Conservation (phyloP, 2,113 vertebrate genomes). For the Petaurus breviceps region DNA sequence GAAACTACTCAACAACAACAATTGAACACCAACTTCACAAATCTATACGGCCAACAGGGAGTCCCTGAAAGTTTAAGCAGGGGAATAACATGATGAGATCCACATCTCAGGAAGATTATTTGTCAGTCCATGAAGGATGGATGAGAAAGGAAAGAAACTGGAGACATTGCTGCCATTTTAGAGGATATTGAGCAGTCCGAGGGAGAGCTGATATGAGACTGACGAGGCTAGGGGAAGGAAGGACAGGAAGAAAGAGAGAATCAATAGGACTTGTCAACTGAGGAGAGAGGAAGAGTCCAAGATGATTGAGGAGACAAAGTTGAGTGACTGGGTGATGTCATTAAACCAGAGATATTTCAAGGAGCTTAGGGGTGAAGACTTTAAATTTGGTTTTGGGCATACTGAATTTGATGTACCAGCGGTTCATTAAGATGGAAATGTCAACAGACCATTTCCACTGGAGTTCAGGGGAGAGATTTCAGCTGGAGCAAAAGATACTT, state of each 20-base stretch:
- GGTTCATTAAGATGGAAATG: neutral
- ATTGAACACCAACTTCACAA: no score
- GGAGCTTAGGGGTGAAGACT: neutral
- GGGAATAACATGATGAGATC: neutral
- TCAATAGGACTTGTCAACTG: neutral
- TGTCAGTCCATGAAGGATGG: neutral
- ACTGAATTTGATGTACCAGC: neutral
- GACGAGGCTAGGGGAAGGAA: neutral
- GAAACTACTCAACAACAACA: neutral
- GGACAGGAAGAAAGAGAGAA: neutral
- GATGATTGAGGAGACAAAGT: neutral
- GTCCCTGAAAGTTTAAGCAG: neutral
- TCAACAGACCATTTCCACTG: neutral
- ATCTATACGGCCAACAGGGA: no score
- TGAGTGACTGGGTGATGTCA: neutral
- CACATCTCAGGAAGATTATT: neutral
- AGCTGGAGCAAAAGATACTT: neutral
- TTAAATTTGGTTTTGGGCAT: neutral
- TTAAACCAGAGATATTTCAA: neutral
- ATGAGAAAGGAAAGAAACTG: neutral
- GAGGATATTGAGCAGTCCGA: neutral
- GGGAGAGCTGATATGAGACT: neutral
- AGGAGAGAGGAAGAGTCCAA: neutral
- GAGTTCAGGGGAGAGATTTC: neutral
- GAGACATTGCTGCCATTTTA: neutral